Conservation (phyloP, 2,113 vertebrate genomes). For the Ciconia boyciana region DNA sequence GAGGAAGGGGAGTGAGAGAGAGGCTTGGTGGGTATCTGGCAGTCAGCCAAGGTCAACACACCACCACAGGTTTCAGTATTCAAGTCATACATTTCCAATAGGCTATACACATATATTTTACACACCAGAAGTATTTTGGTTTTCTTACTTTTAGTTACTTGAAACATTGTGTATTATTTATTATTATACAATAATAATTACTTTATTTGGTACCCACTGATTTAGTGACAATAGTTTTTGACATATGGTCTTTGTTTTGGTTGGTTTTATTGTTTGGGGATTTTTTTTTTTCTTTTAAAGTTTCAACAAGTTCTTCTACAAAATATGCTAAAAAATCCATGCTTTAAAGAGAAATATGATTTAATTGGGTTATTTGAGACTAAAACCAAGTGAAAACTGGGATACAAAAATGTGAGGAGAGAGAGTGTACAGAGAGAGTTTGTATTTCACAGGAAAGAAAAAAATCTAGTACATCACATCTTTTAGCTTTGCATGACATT, state of each 20-base stretch:
- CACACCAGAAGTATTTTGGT: not conserved
- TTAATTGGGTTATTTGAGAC: not conserved
- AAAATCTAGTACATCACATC: not conserved
- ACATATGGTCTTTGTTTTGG: not conserved
- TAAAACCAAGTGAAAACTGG: not conserved
- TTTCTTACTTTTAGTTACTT: not conserved
- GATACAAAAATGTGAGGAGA: not conserved
- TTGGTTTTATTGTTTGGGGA: not conserved
- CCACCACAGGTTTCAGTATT: not conserved
- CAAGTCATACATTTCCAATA: not conserved
- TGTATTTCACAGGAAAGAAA: not conserved
- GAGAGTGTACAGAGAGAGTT: not conserved
- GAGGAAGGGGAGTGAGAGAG: not conserved
- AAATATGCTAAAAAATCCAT: not conserved
- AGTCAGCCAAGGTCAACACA: not conserved
- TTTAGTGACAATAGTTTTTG: not conserved
- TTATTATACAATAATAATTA: not conserved
- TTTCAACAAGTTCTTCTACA: not conserved
- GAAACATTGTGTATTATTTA: not conserved
- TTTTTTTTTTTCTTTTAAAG: not conserved
- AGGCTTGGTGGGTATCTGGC: not conserved
- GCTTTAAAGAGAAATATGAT: not conserved
- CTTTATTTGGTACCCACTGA: not conserved
- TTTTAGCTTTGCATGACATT: not conserved
- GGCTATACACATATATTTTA: not conserved